Evolutionary conservation across 1,140 invertebrate genomes (phyloP).

Genomic region (Aethina tumida): DNA sequence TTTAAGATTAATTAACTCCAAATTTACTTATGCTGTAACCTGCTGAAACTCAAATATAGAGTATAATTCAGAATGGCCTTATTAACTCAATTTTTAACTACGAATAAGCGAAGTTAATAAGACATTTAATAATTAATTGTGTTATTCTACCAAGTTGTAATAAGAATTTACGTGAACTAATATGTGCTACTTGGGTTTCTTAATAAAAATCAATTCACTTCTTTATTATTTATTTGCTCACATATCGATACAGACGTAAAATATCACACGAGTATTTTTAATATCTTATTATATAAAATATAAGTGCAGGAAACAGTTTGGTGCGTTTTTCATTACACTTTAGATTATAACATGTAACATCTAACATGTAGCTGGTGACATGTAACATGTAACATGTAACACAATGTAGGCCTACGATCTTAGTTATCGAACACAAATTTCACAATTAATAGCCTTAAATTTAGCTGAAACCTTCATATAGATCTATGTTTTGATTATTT

Average conservation of each 20-base stretch:
- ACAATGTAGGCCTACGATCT: too few relatives aligned
- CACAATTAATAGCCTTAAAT: too few relatives aligned
- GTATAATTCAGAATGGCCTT: not conserved
- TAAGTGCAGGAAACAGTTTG: constrained; percentile 14
- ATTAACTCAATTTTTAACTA: not conserved
- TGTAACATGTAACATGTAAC: too few relatives aligned
- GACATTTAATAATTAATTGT: not conserved
- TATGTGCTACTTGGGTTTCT: not conserved
- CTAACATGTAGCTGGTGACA: too few relatives aligned
- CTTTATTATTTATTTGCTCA: constrained; percentile 2
- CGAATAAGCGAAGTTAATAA: not conserved
- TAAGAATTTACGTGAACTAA: not conserved
- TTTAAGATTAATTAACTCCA: too few relatives aligned
- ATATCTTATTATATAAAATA: constrained; percentile 15
- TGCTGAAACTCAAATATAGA: too few relatives aligned
- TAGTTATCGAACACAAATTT: too few relatives aligned
- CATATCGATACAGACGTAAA: constrained; percentile 4
- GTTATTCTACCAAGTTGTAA: not conserved
- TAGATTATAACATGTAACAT: constrained; percentile 9
- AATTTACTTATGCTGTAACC: too few relatives aligned
- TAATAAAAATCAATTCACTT: not conserved
- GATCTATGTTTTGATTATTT: too few relatives aligned
- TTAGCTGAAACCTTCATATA: too few relatives aligned
- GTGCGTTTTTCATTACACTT: constrained; percentile 10
- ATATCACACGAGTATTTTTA: constrained; percentile 12